Evolutionary conservation across 2,113 vertebrate species (phyloP).

Genomic region (Hippopotamus amphibius): DNA sequence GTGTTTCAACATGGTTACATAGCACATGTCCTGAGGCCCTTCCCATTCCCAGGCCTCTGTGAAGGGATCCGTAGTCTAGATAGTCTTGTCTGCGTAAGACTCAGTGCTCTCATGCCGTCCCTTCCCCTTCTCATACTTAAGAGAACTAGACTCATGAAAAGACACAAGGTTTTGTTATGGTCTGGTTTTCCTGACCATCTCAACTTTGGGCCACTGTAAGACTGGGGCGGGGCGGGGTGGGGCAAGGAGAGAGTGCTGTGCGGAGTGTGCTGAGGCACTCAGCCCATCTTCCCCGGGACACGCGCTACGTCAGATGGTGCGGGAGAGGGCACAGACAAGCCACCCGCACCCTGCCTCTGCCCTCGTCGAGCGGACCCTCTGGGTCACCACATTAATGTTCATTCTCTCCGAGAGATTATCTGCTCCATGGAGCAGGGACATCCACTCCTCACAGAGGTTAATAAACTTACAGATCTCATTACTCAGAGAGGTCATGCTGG

Average conservation of each 20-base stretch:
- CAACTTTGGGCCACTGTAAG: not conserved
- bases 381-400: not conserved
- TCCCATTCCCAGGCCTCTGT: not conserved
- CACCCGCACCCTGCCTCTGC: not conserved
- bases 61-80: not conserved
- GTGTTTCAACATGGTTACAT: not conserved
- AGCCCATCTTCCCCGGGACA: not conserved
- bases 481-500: slow-evolving; percentile 44
- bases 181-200: not conserved
- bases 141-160: not conserved
- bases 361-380: not conserved
- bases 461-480: slow-evolving; percentile 73
- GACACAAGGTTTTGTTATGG: not conserved
- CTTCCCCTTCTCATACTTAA: not conserved
- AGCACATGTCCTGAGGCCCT: not conserved
- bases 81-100: not conserved
- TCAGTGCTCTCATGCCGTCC: not conserved
- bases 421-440: slow-evolving; percentile 59
- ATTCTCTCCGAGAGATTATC: slow-evolving; percentile 52
- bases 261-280: not conserved
- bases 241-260: not conserved
- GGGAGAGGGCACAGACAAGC: not conserved
- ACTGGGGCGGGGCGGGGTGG: not conserved
- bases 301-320: accelerated
- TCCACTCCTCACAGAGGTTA: slow-evolving; percentile 62